A percentile compares a stretch with the other conserved stretches of the same genome.
Evolutionary conservation across 2,888 invertebrate species (phyloP).

Genomic region (Melinaea marsaeus): DNA sequence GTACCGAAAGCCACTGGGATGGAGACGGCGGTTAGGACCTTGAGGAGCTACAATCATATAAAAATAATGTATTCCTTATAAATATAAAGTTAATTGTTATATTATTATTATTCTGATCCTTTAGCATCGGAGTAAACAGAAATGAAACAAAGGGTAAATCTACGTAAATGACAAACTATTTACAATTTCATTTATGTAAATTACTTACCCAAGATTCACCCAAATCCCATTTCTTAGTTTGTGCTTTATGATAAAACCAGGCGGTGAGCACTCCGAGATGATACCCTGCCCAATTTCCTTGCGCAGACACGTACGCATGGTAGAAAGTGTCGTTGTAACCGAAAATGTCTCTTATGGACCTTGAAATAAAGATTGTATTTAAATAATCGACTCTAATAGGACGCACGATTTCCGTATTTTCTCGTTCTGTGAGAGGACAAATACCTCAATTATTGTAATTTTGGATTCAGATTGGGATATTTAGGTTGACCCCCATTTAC

Average conservation of each 20-base stretch:
- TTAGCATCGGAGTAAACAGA: not conserved
- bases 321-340: conserved; percentile 72
- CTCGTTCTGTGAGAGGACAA: conserved; percentile 5
- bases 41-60: conserved; percentile 50
- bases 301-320: conserved; percentile 71
- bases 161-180: conserved; percentile 5
- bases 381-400: not conserved
- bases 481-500: not conserved
- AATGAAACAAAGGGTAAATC: not conserved
- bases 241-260: conserved; percentile 68
- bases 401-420: conserved; percentile 1
- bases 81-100: too few species aligned
- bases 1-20: conserved; percentile 58
- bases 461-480: not conserved
- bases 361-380: conserved; percentile 32
- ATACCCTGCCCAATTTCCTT: conserved; percentile 73
- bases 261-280: conserved; percentile 69
- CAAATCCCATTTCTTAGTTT: conserved; percentile 64
- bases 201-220: conserved; percentile 58
- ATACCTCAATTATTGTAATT: conserved; percentile 5
- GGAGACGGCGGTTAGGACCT: conserved; percentile 53
- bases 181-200: conserved; percentile 12
- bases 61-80: not conserved
- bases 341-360: conserved; percentile 69
- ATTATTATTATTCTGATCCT: not conserved